These are phyloP conservation scores for Biston stratarius DNA, from an alignment of 2,888 invertebrate species.

Conservation along the genomic window DNA sequence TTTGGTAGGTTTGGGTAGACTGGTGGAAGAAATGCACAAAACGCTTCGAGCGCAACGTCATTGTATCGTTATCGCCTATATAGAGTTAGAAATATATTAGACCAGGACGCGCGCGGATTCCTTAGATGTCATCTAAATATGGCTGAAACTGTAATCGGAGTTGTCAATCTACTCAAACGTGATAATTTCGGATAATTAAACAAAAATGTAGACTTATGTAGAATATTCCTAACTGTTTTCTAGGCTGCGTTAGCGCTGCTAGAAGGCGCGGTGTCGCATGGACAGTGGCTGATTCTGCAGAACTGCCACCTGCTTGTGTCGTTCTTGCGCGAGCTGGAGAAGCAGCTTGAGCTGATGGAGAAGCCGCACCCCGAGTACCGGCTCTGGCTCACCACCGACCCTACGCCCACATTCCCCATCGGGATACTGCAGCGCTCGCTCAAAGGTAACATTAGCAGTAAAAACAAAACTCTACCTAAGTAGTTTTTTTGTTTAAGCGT, in stretches of 20 bases:
- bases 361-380: conserved; percentile 96
- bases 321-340: conserved; percentile 93
- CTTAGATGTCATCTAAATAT: too few species aligned
- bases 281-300: conserved; percentile 97
- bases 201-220: too few species aligned
- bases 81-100: too few species aligned
- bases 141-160: too few species aligned
- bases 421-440: conserved; percentile 94
- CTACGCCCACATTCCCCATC: conserved; percentile 94
- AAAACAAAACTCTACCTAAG: too few species aligned
- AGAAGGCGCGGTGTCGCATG: conserved; percentile 90
- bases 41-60: too few species aligned
- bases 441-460: conserved; percentile 85
- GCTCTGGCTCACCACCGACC: conserved; percentile 97
- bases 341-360: conserved; percentile 91
- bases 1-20: too few species aligned
- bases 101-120: too few species aligned
- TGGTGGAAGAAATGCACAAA: too few species aligned
- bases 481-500: background rate
- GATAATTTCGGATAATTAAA: too few species aligned
- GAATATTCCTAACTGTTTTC: background rate
- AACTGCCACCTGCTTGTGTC: conserved; percentile 95
- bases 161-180: too few species aligned
- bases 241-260: conserved; percentile 90
- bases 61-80: too few species aligned